Evolutionary conservation across 2,113 vertebrate species (phyloP), one percentile per base, ranked within the genome.

Genomic region (Leucopternis melanops): DNA sequence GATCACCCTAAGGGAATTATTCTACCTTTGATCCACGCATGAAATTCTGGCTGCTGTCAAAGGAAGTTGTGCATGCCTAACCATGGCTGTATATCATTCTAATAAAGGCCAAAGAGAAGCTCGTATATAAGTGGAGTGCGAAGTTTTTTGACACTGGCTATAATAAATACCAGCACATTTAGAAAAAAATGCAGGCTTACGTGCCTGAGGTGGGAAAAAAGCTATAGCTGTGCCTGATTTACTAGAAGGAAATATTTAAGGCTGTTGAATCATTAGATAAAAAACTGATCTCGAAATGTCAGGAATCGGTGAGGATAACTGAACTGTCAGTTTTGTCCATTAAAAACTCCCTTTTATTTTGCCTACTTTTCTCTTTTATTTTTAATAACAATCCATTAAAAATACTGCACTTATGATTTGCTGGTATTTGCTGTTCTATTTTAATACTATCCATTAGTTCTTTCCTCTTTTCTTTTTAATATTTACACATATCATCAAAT

Each of bases 221-320:
- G 38, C 74, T 86, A 15, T 67, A 88, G 67, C 91, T 78, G 42
- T 77, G 59, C 27, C 50, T 94, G 84, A 86, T 44, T 79, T 83
- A 80, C 78, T 58, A 34, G 81, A 81, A 95, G 50, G 63, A 94
- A 95, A 89, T 42, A 55, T 55, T 58, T 80, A 88, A 92, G 79
- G 71, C 59, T 11, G 12, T 61, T 77, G 70, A 92, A 95, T 89
- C 55, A 49, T 88, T 83, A 81, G 84, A 70, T 73, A 88, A 94
- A 90, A 95, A 88, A 47, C n/a, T 62, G 78, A 79, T 89, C 50
- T 87, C 57, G 79, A 96, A 96, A 97, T 95, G 93, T 81, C 95
- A 94, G 63, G 70, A 88, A 88, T 34, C 15, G 9, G 29, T n/a
- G 79, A 86, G 84, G 55, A 73, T 59, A 91, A 80, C 71, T 80